Conservation (phyloP, 2,888 invertebrate species). For the Drepanosiphum platanoidis region DNA sequence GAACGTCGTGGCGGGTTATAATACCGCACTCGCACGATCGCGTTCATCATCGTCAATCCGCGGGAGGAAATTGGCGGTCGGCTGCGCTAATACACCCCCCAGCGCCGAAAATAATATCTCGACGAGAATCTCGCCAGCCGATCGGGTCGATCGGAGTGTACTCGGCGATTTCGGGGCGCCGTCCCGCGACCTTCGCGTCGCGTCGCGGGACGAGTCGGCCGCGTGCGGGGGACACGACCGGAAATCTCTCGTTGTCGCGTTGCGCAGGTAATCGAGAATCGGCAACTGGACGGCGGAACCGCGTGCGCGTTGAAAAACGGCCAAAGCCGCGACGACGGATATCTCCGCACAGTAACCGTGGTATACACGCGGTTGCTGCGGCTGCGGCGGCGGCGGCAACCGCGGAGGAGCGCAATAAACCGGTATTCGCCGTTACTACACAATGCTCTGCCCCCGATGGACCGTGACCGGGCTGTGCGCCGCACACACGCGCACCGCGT, state of each 20-base stretch:
- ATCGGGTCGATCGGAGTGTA: too few species aligned
- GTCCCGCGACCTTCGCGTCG: background rate
- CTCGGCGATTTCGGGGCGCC: background rate
- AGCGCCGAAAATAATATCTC: too few species aligned
- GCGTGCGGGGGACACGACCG: background rate
- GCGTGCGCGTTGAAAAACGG: background rate
- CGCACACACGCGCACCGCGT: background rate
- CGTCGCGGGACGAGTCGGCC: background rate
- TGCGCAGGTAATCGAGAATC: background rate
- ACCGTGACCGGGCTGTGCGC: constrained; percentile 53
- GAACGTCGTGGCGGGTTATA: too few species aligned
- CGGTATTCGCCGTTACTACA: constrained; percentile 56
- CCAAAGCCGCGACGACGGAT: background rate
- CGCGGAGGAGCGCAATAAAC: constrained; percentile 41
- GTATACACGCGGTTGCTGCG: background rate
- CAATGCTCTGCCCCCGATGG: constrained; percentile 37
- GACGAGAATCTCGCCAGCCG: too few species aligned
- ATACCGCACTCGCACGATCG: too few species aligned
- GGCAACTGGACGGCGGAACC: background rate
- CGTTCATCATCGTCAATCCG: too few species aligned
- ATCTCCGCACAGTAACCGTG: background rate
- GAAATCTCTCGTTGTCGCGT: background rate
- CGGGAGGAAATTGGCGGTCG: too few species aligned
- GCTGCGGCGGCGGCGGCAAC: too few species aligned
- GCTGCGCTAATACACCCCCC: too few species aligned